These are phyloP conservation scores for Eulemur rufifrons DNA, from an alignment of 2,113 vertebrate genomes.

Conservation along the genomic window DNA sequence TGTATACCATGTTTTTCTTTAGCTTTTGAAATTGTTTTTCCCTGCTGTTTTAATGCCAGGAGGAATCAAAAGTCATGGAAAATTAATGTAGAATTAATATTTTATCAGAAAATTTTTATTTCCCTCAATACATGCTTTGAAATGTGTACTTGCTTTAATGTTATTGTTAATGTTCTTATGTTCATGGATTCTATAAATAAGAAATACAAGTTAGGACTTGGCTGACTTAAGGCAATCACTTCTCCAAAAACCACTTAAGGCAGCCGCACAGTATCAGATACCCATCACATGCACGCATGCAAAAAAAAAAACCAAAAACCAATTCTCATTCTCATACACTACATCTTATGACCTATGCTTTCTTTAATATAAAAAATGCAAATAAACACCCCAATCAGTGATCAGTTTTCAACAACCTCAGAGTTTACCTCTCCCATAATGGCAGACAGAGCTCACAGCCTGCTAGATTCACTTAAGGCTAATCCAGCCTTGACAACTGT, in stretches of 20 bases:
- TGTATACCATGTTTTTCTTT: conserved; percentile 41
- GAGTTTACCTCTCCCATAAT: neutral
- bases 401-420: neutral
- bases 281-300: neutral
- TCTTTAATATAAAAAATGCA: neutral
- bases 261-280: neutral
- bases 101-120: conserved; percentile 71
- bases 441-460: neutral
- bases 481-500: neutral
- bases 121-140: conserved; percentile 60
- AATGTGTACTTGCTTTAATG: conserved; percentile 51
- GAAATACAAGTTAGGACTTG: conserved; percentile 7
- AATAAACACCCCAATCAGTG: neutral
- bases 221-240: neutral
- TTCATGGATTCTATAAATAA: conserved; percentile 46
- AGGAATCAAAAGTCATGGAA: conserved; percentile 63
- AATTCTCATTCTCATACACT: neutral
- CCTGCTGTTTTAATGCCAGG: conserved; percentile 38
- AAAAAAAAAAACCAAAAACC: neutral
- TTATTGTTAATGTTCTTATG: conserved; percentile 27
- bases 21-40: conserved; percentile 47
- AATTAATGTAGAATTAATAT: conserved; percentile 75
- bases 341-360: neutral
- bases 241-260: neutral
- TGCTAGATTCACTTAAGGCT: neutral